phyloP scores from a whole-genome alignment of 2,797 vertebrate genomes.

The Zalophus californianus region DNA sequence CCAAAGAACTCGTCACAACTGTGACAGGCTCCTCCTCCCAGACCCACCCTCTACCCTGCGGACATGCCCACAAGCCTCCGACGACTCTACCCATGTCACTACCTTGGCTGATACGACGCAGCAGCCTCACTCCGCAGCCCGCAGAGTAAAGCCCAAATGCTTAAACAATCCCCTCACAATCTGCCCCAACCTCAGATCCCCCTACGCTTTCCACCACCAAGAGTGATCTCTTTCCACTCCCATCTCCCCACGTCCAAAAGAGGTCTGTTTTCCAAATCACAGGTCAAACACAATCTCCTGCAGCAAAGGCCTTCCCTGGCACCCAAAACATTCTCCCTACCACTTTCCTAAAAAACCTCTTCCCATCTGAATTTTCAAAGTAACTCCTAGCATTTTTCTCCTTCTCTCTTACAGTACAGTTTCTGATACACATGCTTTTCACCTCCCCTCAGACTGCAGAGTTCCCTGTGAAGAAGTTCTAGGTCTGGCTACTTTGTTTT shows the following conservation, averaged over 20 bases:
- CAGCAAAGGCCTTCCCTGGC: neutral
- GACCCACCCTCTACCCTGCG: neutral
- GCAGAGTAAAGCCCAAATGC: neutral
- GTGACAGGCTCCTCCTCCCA: neutral
- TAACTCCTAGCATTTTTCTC: neutral
- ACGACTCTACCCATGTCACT: neutral
- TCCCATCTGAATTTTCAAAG: conserved; percentile 25
- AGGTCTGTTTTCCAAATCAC: conserved; percentile 17
- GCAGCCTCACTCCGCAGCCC: neutral
- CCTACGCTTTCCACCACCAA: neutral
- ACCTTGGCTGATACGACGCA: neutral
- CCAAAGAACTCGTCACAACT: neutral
- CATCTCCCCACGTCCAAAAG: neutral
- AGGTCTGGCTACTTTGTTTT: neutral
- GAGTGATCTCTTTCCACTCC: neutral
- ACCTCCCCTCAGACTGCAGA: neutral
- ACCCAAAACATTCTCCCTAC: neutral
- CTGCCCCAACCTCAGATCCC: neutral
- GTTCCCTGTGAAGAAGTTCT: neutral
- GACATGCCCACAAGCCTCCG: neutral
- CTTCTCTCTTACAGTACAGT: neutral
- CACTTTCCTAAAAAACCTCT: neutral
- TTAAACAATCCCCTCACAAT: neutral
- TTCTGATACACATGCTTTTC: neutral
- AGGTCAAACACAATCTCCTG: neutral